A percentile compares a stretch with the other conserved stretches of the same genome.
Evolutionary conservation across 2,888 invertebrate species (phyloP).

Genomic region (Barypeithes pellucidus): DNA sequence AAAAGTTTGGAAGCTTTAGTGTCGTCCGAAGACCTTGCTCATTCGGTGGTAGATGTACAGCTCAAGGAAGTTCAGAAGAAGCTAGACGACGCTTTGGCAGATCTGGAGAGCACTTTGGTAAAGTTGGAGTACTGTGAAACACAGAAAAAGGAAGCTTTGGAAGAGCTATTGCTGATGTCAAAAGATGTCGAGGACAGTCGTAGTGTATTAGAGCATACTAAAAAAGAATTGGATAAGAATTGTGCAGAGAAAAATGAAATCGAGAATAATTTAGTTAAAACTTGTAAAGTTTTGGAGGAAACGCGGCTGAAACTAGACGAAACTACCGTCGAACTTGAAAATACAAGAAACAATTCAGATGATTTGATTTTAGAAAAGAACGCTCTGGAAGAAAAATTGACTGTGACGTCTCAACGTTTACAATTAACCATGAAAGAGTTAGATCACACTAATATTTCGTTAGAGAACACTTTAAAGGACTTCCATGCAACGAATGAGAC

Average conservation of each 20-base stretch:
- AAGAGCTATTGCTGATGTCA: neutral
- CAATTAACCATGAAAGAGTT: neutral
- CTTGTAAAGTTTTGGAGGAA: neutral
- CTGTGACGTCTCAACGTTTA: neutral
- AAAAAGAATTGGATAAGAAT: neutral
- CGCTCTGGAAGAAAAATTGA: slow-evolving; percentile 1
- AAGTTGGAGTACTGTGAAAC: neutral
- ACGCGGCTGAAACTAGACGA: neutral
- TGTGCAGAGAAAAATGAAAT: neutral
- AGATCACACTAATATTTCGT: no score
- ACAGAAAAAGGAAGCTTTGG: neutral
- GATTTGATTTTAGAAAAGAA: neutral
- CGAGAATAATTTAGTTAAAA: neutral
- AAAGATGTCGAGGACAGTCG: neutral
- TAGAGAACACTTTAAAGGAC: no score
- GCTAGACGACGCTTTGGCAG: slow-evolving; percentile 55
- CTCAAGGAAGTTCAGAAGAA: slow-evolving; percentile 66
- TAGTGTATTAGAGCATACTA: neutral
- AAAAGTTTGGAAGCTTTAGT: slow-evolving; percentile 50
- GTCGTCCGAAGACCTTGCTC: slow-evolving; percentile 65
- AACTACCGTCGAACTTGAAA: neutral
- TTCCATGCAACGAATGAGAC: slow-evolving; percentile 1
- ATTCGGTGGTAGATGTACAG: slow-evolving; percentile 69
- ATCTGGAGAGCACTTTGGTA: slow-evolving; percentile 25
- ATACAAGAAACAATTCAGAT: neutral